Evolutionary conservation across 1,140 invertebrate species (phyloP), one percentile per base, ranked within the genome.

Genomic region (Hestina assimilis): DNA sequence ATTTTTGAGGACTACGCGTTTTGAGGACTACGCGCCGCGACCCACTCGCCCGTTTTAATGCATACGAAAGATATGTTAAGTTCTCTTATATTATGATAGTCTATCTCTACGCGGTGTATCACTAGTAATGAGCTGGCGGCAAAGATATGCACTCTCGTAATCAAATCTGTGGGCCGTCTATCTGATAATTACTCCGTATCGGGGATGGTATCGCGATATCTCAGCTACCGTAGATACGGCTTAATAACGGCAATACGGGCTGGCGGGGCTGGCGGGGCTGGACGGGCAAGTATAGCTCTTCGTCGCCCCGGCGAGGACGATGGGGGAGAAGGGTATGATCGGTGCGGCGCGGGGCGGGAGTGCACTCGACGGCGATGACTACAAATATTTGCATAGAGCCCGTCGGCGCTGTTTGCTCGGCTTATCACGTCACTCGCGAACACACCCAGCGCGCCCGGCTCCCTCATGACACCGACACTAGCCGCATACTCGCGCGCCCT

Each of bases 181-280:
- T 86, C 83, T 83, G 83, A 86, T 86, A 86, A 85, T 82, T 83
- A 80, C 52, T 62, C 65, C 56, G 47, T 85, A 86, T 83, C 83
- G 59, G 70, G 73, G 77, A 80, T 81, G 70, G 56, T 81, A 81
- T 82, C 79, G 69, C 66, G 69, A 72, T 81, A 82, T 78, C 72
- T 75, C 67, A 52, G 70, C 66, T 41, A 63, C 64, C 62, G 59
- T 59, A 74, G 71, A 76, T 78, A 74, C 51, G 54, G 51, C 48
- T 46, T 14, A 50, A 43, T 38, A 38, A 8, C 33, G 19, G n/a
- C n/a, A n/a, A n/a, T n/a, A n/a, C n/a, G n/a, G 28, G 17, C 15
- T 31, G 50, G 35, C 12, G 14, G 47, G 24, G 45, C 31, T 40
- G 59, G 15, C 8, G 35, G 41, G 23, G 52, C 43, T 40, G 35